Evolutionary conservation across 2,113 vertebrate genomes (phyloP).

Genomic region (Atlantisia rogersi): DNA sequence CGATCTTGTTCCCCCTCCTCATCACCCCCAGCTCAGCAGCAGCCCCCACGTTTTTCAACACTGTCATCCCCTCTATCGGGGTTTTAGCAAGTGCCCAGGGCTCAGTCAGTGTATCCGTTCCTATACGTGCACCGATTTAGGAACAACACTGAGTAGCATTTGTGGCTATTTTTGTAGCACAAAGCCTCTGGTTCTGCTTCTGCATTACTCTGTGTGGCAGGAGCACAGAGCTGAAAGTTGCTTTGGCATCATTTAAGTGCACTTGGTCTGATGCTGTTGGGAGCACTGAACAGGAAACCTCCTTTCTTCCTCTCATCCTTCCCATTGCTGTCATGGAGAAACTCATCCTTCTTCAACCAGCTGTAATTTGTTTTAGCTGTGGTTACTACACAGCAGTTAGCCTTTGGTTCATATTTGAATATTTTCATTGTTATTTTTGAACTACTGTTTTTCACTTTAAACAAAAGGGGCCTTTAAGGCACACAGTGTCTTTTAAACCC

Average conservation of each 20-base stretch:
- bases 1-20: not conserved
- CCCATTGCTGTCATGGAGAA: not conserved
- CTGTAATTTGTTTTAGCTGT: conserved; percentile 35
- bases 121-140: not conserved
- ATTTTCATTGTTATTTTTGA: conserved; percentile 42
- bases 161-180: not conserved
- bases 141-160: not conserved
- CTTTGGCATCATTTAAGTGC: conserved; percentile 16
- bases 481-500: conserved; percentile 2
- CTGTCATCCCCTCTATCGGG: not conserved
- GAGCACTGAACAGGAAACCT: conserved; percentile 36
- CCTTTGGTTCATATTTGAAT: not conserved
- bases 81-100: not conserved
- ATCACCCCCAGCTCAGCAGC: not conserved
- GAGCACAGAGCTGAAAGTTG: conserved; percentile 17
- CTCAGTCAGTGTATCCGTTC: not conserved
- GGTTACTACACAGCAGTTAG: not conserved
- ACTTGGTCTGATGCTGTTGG: conserved; percentile 26
- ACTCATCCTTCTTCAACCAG: not conserved
- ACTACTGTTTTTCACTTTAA: not conserved
- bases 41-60: not conserved
- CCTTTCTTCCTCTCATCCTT: not conserved
- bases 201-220: not conserved
- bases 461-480: conserved; percentile 25
- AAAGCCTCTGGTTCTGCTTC: not conserved